Base-by-base conservation (phyloP, 1,140 invertebrate species). In the Drosophila murphyi region DNA sequence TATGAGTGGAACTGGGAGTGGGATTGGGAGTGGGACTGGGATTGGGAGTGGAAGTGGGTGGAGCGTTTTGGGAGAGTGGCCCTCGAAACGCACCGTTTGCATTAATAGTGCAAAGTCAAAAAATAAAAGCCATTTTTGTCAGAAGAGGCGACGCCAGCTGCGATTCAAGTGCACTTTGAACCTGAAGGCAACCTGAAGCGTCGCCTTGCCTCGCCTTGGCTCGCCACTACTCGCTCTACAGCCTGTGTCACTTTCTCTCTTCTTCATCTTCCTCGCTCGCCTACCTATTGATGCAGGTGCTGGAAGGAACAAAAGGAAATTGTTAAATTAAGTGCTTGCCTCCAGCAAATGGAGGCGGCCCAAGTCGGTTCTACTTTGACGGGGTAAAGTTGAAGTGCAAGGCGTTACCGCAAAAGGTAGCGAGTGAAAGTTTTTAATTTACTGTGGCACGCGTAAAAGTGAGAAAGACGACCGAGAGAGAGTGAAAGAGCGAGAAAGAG, bases 291-390 rank as follows among this genome's bases (percentile, higher is more conserved):
- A 62, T 75, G 73, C 73, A 76, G 60, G 68, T 65, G 72, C 59
- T 39, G 5, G 37, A 29, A 50, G 59, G 43, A 82, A 82, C 80
- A 82, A 82, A 80, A 62, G 80, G 80, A 82, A 82, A 82, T 82
- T 82, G 80, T 82, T 82, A 82, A 82, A 82, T 82, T 80, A 82
- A 82, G 80, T 82, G 80, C 80, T 76, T 80, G 76, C 48, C 72
- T 51, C 70, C 54, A 60, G 43, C 62, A 74, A 76, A 77, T 63
- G 57, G 59, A 48, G 51, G 6, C 10, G 31, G 39, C 34, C n/a
- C 28, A 34, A 29, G 20, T 35, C 29, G 20, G 39, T 2, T 8
- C 12, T 20, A 20, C 31, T 32, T 31, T n/a, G 43, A 31, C 12
- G 12, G 62, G 62, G 12, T 45, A 72, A 80, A 75, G 80, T 74